Base-by-base conservation (phyloP, 2,888 invertebrate species). In the Cheilosia grossa region DNA sequence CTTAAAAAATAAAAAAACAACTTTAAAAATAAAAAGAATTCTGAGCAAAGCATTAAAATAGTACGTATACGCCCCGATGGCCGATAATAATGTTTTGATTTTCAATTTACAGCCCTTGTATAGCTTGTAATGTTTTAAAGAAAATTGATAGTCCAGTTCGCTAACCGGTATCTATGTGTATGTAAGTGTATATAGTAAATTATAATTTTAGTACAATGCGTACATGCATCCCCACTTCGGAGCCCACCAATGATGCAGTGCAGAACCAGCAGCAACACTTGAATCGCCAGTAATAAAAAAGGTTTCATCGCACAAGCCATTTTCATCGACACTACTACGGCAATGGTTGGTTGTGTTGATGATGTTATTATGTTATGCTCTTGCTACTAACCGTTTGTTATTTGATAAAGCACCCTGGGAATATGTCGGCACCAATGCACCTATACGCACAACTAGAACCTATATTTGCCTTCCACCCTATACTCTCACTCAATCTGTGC, bases 361-460 rank as follows among this genome's bases (percentile, higher is more conserved):
- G 10, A 53, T 40, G 24, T 61, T 53, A 9, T 40, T 69, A 19
- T 59, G 64, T 64, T 47, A 9, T 59, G 15, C 27, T 51, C 30
- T 33, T 66, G 72, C 51, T 70, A 51, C 9, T 27, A 27, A 49
- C 66, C 72, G 44, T 72, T 77, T 75, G 51, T 85, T 81, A 66
- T 74, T 80, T 77, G 70, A 81, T 75, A 77, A 69, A 81, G 75
- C 85, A 77, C 85, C 66, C 63, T 75, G 70, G 77, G 72, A 81
- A 85, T 77, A 81, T 73, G 77, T 75, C 61, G 72, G 81, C 85
- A 85, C 85, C 66, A 85, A 85, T 81, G 85, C 85, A 85, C 85
- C 72, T 67, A 80, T 67, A 77, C 85, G 85, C 85, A 85, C 85
- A 81, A 75, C 40, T 54, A 64, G 17, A 73, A 73, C 74, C 69